Conservation (phyloP, 2,113 vertebrate species). For the Pogona vitticeps region DNA sequence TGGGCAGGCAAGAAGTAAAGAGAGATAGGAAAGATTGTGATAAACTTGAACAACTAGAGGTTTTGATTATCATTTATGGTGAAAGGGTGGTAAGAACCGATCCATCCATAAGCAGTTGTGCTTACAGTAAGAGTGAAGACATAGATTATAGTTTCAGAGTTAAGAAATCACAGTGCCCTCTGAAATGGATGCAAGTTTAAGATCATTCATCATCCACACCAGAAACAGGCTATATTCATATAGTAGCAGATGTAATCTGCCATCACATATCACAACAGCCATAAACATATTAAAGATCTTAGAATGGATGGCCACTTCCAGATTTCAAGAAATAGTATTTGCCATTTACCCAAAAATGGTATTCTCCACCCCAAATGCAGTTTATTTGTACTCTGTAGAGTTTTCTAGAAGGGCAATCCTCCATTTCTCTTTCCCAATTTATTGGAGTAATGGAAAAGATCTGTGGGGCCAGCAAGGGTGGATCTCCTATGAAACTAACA, state of each 20-base stretch:
- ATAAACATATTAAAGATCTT: neutral
- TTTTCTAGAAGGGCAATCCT: too few species aligned
- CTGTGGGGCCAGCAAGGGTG: too few species aligned
- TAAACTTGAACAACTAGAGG: neutral
- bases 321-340: too few species aligned
- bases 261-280: neutral
- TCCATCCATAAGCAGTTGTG: neutral
- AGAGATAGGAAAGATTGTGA: neutral
- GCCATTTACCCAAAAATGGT: too few species aligned
- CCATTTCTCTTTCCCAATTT: too few species aligned
- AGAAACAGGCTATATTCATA: neutral
- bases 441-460: too few species aligned
- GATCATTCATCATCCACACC: neutral
- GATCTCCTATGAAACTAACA: too few species aligned
- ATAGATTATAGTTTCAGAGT: neutral
- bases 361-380: too few species aligned
- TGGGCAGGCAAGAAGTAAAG: neutral
- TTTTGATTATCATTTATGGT: neutral
- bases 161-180: neutral
- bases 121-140: neutral
- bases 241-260: neutral
- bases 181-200: neutral
- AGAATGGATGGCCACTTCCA: neutral
- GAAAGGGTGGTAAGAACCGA: neutral
- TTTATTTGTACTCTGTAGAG: too few species aligned